Evolutionary conservation across 1,140 invertebrate genomes (phyloP).

Genomic region (Calephelis nemesis): DNA sequence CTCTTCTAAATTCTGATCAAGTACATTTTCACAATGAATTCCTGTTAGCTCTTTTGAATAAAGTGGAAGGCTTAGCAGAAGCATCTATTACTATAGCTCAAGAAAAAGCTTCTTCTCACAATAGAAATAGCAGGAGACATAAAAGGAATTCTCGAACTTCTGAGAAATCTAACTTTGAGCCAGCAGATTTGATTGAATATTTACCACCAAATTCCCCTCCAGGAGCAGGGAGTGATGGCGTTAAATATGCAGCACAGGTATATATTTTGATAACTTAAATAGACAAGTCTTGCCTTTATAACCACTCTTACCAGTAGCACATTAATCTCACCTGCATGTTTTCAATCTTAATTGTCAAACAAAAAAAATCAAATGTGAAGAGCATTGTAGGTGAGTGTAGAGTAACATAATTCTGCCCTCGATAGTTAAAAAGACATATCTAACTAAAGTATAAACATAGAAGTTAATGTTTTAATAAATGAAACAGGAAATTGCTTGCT

Average conservation of each 20-base stretch:
- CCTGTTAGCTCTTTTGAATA: slow-evolving; percentile 88
- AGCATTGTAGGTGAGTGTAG: no score
- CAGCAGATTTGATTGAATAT: slow-evolving; percentile 79
- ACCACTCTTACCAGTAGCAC: no score
- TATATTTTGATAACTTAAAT: slow-evolving; percentile 26
- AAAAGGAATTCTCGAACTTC: slow-evolving; percentile 81
- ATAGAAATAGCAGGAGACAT: slow-evolving; percentile 77
- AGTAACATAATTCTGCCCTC: no score
- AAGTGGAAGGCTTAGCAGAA: slow-evolving; percentile 82
- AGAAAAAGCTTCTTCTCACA: slow-evolving; percentile 75
- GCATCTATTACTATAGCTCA: slow-evolving; percentile 78
- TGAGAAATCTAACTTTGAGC: slow-evolving; percentile 77
- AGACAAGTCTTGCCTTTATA: no score
- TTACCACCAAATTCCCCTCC: slow-evolving; percentile 67
- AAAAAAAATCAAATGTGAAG: no score
- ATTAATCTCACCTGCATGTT: no score
- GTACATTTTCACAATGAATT: slow-evolving; percentile 92
- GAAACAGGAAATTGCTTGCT: no score
- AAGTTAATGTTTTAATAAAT: no score
- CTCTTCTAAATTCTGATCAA: slow-evolving; percentile 84
- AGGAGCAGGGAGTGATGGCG: slow-evolving; percentile 64
- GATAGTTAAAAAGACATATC: no score
- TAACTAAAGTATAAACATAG: no score
- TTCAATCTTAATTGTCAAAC: no score
- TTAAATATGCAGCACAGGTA: slow-evolving; percentile 68